Evolutionary conservation across 2,113 vertebrate species (phyloP).

Genomic region (Furnarius figulus): DNA sequence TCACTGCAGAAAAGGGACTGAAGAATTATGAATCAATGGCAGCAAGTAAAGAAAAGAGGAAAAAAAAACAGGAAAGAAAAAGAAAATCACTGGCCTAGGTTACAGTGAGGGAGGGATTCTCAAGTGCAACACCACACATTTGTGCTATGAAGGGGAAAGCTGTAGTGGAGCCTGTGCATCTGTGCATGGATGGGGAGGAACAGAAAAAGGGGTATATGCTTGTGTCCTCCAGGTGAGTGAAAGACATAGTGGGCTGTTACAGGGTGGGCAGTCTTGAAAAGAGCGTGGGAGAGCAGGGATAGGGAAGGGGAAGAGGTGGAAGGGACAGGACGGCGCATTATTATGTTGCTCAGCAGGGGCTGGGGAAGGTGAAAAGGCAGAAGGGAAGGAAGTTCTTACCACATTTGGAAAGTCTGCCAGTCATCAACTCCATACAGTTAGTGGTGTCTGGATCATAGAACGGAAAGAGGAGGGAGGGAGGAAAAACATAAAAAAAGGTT

Average conservation of each 20-base stretch:
- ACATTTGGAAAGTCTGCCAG: slow-evolving; percentile 92
- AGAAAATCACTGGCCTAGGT: slow-evolving; percentile 8
- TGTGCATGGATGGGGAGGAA: slow-evolving; percentile 30
- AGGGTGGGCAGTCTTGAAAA: neutral
- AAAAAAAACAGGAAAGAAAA: neutral
- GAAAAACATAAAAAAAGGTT: slow-evolving; percentile 74
- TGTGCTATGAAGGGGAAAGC: slow-evolving; percentile 42
- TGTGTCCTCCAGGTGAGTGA: slow-evolving; percentile 11
- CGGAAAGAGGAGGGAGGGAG: slow-evolving; percentile 77
- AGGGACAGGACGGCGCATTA: neutral
- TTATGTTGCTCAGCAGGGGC: slow-evolving; percentile 44
- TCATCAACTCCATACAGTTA: slow-evolving; percentile 87
- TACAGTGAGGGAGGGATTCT: slow-evolving; percentile 20
- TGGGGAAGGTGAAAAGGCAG: slow-evolving; percentile 60
- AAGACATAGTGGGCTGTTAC: neutral
- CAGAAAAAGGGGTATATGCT: neutral
- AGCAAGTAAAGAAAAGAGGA: slow-evolving; percentile 24
- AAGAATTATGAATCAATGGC: slow-evolving; percentile 26
- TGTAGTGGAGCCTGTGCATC: slow-evolving; percentile 16
- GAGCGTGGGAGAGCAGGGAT: slow-evolving; percentile 7
- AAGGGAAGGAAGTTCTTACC: slow-evolving; percentile 86
- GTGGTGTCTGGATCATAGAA: slow-evolving; percentile 84
- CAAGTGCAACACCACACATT: slow-evolving; percentile 34
- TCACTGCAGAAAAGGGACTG: slow-evolving; percentile 35
- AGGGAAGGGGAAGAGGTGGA: slow-evolving; percentile 8